These are phyloP conservation scores for Dendrophyllia cribrosa DNA, from an alignment of 64 coral and sea anemone species.

Conservation along the genomic window DNA sequence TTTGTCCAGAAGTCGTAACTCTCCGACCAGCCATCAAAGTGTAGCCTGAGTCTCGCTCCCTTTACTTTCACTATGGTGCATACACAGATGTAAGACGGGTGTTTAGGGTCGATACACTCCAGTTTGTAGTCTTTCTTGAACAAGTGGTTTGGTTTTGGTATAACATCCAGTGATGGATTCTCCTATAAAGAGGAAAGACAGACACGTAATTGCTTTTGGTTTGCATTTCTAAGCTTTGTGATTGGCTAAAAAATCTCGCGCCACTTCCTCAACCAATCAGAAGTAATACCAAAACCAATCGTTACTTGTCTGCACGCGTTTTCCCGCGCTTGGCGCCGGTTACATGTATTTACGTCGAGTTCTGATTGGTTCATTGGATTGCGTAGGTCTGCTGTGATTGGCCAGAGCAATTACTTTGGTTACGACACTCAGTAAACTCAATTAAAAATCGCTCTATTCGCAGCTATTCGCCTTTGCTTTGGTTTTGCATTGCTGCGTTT, in stretches of 20 bases:
- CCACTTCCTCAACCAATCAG: too few species aligned
- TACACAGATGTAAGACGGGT: constrained; percentile 97
- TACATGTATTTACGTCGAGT: too few species aligned
- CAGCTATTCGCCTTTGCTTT: too few species aligned
- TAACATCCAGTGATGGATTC: constrained; percentile 87
- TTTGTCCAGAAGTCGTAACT: constrained; percentile 99
- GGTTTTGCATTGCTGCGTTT: too few species aligned
- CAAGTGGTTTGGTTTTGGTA: constrained; percentile 75
- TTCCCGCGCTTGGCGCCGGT: too few species aligned
- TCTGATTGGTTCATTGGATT: too few species aligned
- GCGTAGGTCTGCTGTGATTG: too few species aligned
- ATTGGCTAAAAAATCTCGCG: not conserved
- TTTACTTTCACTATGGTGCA: constrained; percentile 90
- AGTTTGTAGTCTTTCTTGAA: constrained; percentile 95
- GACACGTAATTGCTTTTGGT: not conserved
- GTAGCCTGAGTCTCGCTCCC: constrained; percentile 84
- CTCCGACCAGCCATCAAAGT: constrained; percentile 99
- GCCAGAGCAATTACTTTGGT: too few species aligned
- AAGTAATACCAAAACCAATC: too few species aligned
- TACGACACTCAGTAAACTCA: too few species aligned
- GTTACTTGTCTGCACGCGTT: too few species aligned
- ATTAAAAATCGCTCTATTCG: too few species aligned
- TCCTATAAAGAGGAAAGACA: constrained; percentile 57
- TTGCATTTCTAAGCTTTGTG: not conserved
- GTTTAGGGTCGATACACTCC: constrained; percentile 95